These are phyloP conservation scores for Acleris laterana DNA, from an alignment of 2,888 invertebrate species.

Conservation along the genomic window DNA sequence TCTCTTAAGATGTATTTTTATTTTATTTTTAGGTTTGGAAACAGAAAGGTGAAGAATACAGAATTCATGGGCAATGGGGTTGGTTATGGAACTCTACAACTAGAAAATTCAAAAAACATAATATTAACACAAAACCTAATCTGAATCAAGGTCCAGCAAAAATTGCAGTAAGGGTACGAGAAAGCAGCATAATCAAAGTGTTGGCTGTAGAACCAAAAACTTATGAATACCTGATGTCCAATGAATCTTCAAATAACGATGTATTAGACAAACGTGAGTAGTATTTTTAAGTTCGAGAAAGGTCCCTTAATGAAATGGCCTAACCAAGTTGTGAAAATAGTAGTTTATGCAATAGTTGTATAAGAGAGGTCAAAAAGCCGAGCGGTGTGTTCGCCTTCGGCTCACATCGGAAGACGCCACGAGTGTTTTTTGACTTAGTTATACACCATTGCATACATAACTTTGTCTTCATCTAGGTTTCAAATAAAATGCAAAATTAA, in stretches of 20 bases:
- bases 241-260: constrained; percentile 76
- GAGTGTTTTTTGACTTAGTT: too few relatives aligned
- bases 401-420: too few relatives aligned
- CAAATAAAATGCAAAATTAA: too few relatives aligned
- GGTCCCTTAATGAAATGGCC: too few relatives aligned
- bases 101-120: constrained; percentile 84
- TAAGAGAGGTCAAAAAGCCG: too few relatives aligned
- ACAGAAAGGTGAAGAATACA: constrained; percentile 98
- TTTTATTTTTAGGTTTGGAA: constrained; percentile 89
- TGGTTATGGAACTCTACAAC: constrained; percentile 96
- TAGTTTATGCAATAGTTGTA: too few relatives aligned
- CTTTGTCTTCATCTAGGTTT: too few relatives aligned
- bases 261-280: constrained; percentile 72
- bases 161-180: constrained; percentile 90
- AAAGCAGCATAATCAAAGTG: constrained; percentile 88
- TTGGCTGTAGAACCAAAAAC: constrained; percentile 92
- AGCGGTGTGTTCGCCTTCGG: too few relatives aligned
- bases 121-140: constrained; percentile 54
- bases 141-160: constrained; percentile 87
- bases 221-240: constrained; percentile 88
- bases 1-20: too few relatives aligned
- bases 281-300: background rate
- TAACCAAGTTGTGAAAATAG: too few relatives aligned
- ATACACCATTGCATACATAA: too few relatives aligned
- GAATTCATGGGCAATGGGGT: constrained; percentile 98